These are phyloP conservation scores for Trichonephila clavipes DNA, from an alignment of 1,140 invertebrate genomes.

Conservation along the genomic window DNA sequence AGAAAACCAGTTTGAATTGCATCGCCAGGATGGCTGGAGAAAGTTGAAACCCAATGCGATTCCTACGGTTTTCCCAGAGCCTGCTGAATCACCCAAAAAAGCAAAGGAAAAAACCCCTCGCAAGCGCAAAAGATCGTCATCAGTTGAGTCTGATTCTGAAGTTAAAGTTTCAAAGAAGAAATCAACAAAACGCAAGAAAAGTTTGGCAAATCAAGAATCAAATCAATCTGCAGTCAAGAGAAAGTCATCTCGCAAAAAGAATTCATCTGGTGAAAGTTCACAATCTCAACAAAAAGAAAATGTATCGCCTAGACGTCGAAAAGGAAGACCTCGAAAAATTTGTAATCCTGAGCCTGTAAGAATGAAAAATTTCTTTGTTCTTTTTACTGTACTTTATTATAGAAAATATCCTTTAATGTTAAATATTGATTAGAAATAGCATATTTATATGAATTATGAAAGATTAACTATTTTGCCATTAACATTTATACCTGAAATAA, in stretches of 20 bases:
- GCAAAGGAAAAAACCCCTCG: constrained; percentile 14
- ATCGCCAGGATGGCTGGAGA: constrained; percentile 67
- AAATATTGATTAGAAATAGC: no score
- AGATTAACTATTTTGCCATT: no score
- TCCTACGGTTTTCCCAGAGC: constrained; percentile 67
- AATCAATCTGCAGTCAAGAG: neutral
- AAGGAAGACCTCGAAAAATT: constrained; percentile 50
- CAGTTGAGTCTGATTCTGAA: constrained; percentile 36
- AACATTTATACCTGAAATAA: no score
- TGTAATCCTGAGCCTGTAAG: constrained; percentile 33
- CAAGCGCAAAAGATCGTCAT: constrained; percentile 54
- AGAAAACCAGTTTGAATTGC: constrained; percentile 72
- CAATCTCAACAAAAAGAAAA: constrained; percentile 67
- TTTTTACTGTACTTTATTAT: no score
- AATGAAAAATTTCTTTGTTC: neutral
- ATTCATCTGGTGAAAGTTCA: neutral
- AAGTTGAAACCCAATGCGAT: constrained; percentile 73
- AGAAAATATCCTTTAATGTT: no score
- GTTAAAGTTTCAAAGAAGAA: constrained; percentile 17
- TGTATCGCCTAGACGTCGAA: constrained; percentile 57
- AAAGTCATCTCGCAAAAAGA: constrained; percentile 37
- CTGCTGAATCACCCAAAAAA: constrained; percentile 54
- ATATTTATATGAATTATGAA: no score
- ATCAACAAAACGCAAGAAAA: constrained; percentile 27
- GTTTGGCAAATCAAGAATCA: neutral